These are phyloP conservation scores for Falco concolor DNA, from an alignment of 2,797 vertebrate genomes.

Conservation along the genomic window DNA sequence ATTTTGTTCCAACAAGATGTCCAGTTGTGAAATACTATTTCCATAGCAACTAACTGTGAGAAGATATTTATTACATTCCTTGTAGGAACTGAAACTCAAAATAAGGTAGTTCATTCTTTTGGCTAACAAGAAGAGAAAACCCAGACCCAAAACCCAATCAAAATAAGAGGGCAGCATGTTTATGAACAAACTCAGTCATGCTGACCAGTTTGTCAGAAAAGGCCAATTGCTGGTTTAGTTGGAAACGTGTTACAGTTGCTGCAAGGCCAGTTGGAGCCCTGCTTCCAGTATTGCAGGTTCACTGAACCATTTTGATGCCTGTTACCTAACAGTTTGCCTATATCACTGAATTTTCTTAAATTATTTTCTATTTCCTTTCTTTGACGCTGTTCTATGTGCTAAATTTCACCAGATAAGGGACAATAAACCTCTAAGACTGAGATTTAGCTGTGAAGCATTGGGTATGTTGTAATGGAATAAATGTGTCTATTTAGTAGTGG, in stretches of 20 bases:
- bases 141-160: background rate
- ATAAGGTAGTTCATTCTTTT: background rate
- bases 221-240: background rate
- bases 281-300: background rate
- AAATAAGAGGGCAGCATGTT: background rate
- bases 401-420: background rate
- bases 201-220: background rate
- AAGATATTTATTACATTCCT: background rate
- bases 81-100: background rate
- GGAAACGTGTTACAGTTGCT: background rate
- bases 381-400: background rate
- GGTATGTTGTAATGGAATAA: background rate
- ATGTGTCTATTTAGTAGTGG: background rate
- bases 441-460: background rate
- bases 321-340: background rate
- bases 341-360: background rate
- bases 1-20: background rate
- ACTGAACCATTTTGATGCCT: background rate
- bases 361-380: background rate
- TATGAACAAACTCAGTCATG: background rate
- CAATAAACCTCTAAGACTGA: background rate
- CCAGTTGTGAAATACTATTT: background rate
- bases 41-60: constrained; percentile 22
- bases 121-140: background rate
- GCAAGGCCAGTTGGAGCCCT: background rate